Conservation (phyloP, 2,113 vertebrate species). For the Ariopsis seemanni region DNA sequence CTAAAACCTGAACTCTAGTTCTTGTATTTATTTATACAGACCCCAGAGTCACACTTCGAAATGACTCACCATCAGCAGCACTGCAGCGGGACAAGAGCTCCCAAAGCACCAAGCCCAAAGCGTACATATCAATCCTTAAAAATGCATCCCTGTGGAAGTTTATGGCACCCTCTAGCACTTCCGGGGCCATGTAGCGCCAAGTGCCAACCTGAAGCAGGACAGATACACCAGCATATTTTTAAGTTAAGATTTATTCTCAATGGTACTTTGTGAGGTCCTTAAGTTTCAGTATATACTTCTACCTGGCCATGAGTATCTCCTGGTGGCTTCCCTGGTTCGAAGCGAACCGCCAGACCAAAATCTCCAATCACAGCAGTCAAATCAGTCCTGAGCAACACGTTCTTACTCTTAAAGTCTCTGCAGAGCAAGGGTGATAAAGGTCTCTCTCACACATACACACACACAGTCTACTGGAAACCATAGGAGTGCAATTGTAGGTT, state of each 20-base stretch:
- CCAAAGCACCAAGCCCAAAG: constrained; percentile 95
- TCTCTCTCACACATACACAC: constrained; percentile 10
- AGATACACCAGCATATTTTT: neutral
- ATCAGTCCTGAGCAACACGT: constrained; percentile 91
- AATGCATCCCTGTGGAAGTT: constrained; percentile 98
- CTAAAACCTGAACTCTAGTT: neutral
- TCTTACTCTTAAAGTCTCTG: constrained; percentile 99
- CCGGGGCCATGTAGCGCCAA: constrained; percentile 96
- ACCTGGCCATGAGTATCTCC: constrained; percentile 98
- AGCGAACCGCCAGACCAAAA: constrained; percentile 93
- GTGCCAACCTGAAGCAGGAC: constrained; percentile 85
- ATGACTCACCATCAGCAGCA: constrained; percentile 83
- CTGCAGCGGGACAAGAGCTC: constrained; percentile 92
- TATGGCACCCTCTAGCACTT: constrained; percentile 97
- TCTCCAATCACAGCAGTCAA: constrained; percentile 92
- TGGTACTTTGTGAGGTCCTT: neutral
- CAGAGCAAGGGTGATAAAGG: constrained; percentile 35
- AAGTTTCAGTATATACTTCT: constrained; percentile 34
- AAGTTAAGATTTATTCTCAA: neutral
- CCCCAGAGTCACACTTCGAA: neutral
- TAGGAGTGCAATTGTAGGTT: too few relatives aligned
- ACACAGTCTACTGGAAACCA: neutral
- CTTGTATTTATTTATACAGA: neutral
- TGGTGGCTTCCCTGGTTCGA: constrained; percentile 95
- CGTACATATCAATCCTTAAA: constrained; percentile 97